These are phyloP conservation scores for Mormyrops attenuatus DNA, from an alignment of 2,797 vertebrate genomes.

Conservation along the genomic window DNA sequence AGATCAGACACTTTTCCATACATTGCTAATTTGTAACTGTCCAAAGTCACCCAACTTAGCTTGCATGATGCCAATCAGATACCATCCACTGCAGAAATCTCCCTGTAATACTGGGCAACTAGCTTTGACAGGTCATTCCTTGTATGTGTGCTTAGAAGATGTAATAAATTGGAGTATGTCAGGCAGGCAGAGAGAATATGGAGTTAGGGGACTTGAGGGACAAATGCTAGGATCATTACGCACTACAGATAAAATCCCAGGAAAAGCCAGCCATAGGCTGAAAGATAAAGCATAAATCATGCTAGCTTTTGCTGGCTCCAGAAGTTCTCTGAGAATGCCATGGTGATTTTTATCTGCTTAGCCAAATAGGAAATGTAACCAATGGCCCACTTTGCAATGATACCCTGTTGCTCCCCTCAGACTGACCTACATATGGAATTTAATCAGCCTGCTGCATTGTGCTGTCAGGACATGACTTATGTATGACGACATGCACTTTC, in stretches of 20 bases:
- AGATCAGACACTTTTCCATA: background rate
- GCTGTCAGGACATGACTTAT: background rate
- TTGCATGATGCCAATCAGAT: background rate
- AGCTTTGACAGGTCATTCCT: background rate
- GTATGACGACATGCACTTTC: background rate
- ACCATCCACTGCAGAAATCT: background rate
- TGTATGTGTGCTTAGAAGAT: background rate
- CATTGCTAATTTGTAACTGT: background rate
- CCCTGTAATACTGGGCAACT: background rate
- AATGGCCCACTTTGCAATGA: background rate
- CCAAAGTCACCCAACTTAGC: background rate
- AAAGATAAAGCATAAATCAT: background rate
- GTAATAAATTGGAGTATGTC: background rate
- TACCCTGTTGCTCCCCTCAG: background rate
- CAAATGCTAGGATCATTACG: background rate
- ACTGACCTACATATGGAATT: background rate
- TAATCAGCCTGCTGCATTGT: background rate
- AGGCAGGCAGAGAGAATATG: background rate
- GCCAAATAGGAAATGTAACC: background rate
- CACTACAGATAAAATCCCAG: background rate
- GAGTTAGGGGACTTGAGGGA: background rate
- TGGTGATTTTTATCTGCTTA: background rate
- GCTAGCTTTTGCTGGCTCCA: background rate
- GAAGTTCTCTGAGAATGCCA: background rate
- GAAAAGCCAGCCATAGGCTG: background rate